Evolutionary conservation across 2,113 vertebrate species (phyloP), one percentile per base, ranked within the genome.

Genomic region (Phainopepla nitens): DNA sequence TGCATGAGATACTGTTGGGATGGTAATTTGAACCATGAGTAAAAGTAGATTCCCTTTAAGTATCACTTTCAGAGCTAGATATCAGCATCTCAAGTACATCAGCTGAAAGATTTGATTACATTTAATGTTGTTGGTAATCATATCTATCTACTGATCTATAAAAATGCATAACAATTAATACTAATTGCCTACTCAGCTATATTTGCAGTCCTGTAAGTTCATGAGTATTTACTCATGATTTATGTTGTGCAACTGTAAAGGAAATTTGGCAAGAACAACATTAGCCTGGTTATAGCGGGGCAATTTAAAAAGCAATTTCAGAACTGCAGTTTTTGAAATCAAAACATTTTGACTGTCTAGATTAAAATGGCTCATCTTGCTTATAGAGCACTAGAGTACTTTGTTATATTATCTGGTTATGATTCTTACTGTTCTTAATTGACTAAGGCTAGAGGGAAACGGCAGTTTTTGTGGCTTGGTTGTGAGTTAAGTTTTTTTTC

Each of bases 1-100:
- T 91, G 25, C 15, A 15, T 19, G 49, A 57, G 33, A 19, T 27
- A 22, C 0, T 0, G 0, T 15, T 71, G 39, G 31, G 18, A 49
- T 65, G 10, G 66, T 80, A 72, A 57, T 79, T 87, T 72, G 35
- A 87, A 72, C 9, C 36, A 45, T 6, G 18, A 75, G 23, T n/a
- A 41, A 71, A 89, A 81, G 41, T 27, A 51, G 2, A 11, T 44
- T 84, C 78, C 13, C 20, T 64, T 61, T 49, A 70, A 47, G 15
- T 72, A 9, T 57, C 41, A n/a, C 16, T 85, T 76, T 79, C 31
- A 85, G 53, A 57, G 20, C 7, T 72, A 50, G 28, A 22, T 77
- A 57, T 25, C 28, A 68, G 45, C 10, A 42, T 44, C 51, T 33
- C 47, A 31, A 68, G 44, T 58, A 58, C 4, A 53, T 79, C 60